Base-by-base conservation (phyloP, 2,888 invertebrate genomes). In the Liodrosophila aerea region DNA sequence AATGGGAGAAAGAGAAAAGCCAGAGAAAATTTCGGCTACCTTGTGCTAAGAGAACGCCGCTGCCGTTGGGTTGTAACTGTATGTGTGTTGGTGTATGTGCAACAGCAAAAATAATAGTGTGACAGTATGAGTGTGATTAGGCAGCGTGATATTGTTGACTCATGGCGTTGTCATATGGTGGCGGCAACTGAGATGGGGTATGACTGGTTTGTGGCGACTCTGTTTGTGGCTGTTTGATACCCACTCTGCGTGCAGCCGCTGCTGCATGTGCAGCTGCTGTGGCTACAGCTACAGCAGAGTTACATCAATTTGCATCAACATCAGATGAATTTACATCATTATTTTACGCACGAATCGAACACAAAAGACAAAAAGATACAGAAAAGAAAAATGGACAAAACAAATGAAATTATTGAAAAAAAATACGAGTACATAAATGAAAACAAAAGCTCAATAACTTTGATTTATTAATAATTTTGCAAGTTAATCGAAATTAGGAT, bases 221-320 rank as follows among this genome's bases (percentile, higher is more conserved):
- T 33, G 13, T 1, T 22, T 29, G 12, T 31, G 44, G 47, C 54
- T 64, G 58, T 44, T 76, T 80, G 75, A 61, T 77, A 67, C 66
- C 66, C 40, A 44, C 63, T 45, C 73, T 76, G 60, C 88, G 60
- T 56, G 78, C 81, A 73, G 73, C 73, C 77, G 73, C 57, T 73
- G 85, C 76, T 66, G 83, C 76, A 70, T 73, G 81, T 46, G 74
- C 69, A 50, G 75, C 72, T 65, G 75, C 77, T 65, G 83, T 82
- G 72, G 73, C 75, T 49, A 77, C 78, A 69, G 85, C 85, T 87
- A 60, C 73, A 75, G 27, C 45, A 37, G 16, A 57, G 41, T 13
- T 22, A 54, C 52, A 74, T 4, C 52, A 46, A 72, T n/a, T 33
- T 44, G 5, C 37, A 54, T 1, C 53, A 66, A 13, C 50, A 66